These are phyloP conservation scores for Adela reaumurella DNA, from an alignment of 2,888 invertebrate genomes.

Conservation along the genomic window DNA sequence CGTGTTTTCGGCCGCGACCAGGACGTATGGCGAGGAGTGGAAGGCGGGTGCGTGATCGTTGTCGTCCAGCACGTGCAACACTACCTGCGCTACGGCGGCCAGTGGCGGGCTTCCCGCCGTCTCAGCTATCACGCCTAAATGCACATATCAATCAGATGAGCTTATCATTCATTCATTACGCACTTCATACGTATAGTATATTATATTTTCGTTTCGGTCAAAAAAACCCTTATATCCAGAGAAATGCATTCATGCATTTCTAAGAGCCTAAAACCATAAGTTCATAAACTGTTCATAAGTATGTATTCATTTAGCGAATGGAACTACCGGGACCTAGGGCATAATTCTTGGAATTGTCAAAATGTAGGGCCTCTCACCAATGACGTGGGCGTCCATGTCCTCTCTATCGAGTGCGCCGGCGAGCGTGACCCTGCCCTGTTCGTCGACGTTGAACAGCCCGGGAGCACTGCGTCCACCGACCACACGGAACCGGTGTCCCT, in stretches of 20 bases:
- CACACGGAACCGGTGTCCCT: constrained; percentile 19
- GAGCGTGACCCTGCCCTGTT: constrained; percentile 69
- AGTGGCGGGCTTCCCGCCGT: constrained; percentile 62
- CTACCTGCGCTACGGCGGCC: constrained; percentile 66
- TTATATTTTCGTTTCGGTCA: too few species aligned
- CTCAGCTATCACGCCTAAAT: constrained; percentile 32
- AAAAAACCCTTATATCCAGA: too few species aligned
- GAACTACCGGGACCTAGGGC: too few species aligned
- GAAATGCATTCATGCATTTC: too few species aligned
- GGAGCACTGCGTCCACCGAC: constrained; percentile 41
- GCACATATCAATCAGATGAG: not conserved
- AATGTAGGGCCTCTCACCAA: too few species aligned
- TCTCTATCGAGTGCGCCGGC: constrained; percentile 76
- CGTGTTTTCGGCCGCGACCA: constrained; percentile 78
- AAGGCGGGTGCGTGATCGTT: constrained; percentile 89
- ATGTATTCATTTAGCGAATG: too few species aligned
- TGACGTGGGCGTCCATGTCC: constrained; percentile 61
- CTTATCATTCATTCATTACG: too few species aligned
- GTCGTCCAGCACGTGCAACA: constrained; percentile 79
- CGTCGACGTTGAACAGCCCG: constrained; percentile 68
- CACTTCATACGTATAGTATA: too few species aligned
- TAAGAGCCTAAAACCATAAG: too few species aligned
- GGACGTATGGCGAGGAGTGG: constrained; percentile 76
- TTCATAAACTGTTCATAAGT: too few species aligned
- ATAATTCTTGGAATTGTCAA: too few species aligned